These are phyloP conservation scores for Ophthalmolycus amberensis DNA, from an alignment of 2,113 vertebrate genomes.

Conservation along the genomic window DNA sequence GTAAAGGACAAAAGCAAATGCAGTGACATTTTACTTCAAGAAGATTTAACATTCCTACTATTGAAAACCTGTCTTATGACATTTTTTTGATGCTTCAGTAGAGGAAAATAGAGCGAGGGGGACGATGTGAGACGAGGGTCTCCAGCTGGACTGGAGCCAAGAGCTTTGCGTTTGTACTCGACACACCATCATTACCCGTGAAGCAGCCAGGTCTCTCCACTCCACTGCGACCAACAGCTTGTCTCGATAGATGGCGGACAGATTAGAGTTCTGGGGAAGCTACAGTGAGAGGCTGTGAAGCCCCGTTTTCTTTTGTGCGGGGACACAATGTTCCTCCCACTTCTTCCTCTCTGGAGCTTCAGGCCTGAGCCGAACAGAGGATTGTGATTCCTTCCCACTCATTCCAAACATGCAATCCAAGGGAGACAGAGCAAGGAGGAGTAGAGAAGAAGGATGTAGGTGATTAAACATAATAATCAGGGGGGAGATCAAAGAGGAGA, in stretches of 20 bases:
- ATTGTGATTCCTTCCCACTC: conserved; percentile 1
- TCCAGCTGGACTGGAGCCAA: conserved; percentile 25
- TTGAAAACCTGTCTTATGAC: background rate
- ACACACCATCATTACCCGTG: background rate
- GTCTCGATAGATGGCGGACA: background rate
- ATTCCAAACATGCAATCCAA: conserved; percentile 9
- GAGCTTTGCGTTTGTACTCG: background rate
- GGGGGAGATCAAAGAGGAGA: conserved; percentile 5
- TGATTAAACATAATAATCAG: conserved; percentile 30
- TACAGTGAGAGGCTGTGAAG: background rate
- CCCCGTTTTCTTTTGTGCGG: background rate
- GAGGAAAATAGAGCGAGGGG: background rate
- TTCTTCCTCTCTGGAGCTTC: conserved; percentile 4
- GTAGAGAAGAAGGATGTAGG: conserved; percentile 1
- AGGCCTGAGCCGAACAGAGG: background rate
- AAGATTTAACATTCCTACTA: background rate
- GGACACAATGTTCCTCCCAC: conserved; percentile 44
- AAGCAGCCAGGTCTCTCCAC: background rate
- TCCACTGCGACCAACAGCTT: background rate
- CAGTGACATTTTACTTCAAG: background rate
- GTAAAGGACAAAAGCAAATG: background rate
- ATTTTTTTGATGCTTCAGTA: background rate
- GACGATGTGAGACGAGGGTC: conserved; percentile 9
- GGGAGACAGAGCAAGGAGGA: conserved; percentile 2
- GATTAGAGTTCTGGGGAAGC: background rate